phyloP scores from a whole-genome alignment of 1,140 invertebrate species.

The Pseudomyrmex cubaensis region DNA sequence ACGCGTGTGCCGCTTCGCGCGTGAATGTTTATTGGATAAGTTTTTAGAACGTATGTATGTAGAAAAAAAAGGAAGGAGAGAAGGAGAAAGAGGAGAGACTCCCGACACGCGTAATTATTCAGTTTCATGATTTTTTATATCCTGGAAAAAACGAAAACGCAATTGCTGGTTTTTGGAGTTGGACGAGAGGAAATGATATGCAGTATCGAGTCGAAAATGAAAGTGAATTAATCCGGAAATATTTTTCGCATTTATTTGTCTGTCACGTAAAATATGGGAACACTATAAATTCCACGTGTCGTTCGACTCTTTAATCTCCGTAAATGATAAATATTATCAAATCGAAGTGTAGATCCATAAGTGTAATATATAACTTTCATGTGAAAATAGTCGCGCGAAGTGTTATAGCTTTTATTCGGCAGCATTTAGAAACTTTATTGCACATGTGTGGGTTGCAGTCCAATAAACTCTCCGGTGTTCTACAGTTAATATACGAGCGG shows the following conservation, averaged over 20 bases:
- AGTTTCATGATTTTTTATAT: too few species aligned
- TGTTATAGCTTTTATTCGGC: background rate
- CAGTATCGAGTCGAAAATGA: too few species aligned
- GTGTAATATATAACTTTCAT: background rate
- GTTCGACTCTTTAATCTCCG: background rate
- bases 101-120: background rate
- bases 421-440: slow-evolving; percentile 4
- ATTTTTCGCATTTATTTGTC: slow-evolving; percentile 6
- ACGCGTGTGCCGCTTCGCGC: background rate
- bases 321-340: background rate
- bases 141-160: too few species aligned
- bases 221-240: slow-evolving; percentile 22
- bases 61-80: background rate
- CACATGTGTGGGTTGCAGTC: background rate
- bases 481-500: too few species aligned
- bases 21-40: slow-evolving; percentile 21
- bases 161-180: too few species aligned
- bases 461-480: slow-evolving; percentile 12
- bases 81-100: background rate
- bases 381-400: background rate
- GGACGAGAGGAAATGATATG: too few species aligned
- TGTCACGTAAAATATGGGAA: background rate
- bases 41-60: background rate
- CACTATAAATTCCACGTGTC: background rate
- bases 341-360: background rate